phyloP scores from a whole-genome alignment of 2,113 vertebrate species.

The Cyprinodon variegatus region DNA sequence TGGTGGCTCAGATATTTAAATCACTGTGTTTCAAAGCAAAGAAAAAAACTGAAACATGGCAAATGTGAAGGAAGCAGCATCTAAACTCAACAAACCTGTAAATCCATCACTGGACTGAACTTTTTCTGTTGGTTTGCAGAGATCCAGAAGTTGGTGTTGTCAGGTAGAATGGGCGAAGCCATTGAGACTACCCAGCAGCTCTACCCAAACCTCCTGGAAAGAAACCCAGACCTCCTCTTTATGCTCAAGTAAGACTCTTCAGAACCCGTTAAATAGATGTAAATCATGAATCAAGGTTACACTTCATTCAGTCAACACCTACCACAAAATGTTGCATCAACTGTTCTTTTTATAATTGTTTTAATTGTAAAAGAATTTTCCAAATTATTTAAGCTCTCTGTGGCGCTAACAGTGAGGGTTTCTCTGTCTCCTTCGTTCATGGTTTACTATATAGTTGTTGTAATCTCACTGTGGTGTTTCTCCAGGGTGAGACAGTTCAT shows the following conservation, averaged over 20 bases:
- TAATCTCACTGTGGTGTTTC: neutral
- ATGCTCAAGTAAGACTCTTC: conserved; percentile 92
- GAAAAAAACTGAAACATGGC: neutral
- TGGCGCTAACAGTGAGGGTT: too few species aligned
- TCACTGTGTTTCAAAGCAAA: too few species aligned
- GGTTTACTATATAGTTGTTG: neutral
- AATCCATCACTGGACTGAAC: neutral
- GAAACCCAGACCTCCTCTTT: conserved; percentile 98
- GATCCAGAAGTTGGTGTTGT: conserved; percentile 99
- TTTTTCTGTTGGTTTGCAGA: conserved; percentile 78
- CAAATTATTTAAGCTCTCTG: too few species aligned
- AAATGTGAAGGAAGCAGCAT: too few species aligned
- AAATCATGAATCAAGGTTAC: neutral
- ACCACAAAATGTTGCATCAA: too few species aligned
- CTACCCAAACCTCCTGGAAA: conserved; percentile 97
- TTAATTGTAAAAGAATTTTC: too few species aligned
- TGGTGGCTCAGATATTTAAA: neutral
- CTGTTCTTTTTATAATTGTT: too few species aligned
- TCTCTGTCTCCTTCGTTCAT: neutral
- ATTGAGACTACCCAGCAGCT: conserved; percentile 99
- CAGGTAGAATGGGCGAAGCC: conserved; percentile 99
- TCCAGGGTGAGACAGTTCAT: conserved; percentile 97
- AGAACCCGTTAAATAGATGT: neutral
- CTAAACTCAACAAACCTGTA: neutral
- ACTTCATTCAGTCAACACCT: neutral